These are phyloP conservation scores for Pseudochirops corinnae DNA, from an alignment of 2,797 vertebrate species.

Conservation along the genomic window DNA sequence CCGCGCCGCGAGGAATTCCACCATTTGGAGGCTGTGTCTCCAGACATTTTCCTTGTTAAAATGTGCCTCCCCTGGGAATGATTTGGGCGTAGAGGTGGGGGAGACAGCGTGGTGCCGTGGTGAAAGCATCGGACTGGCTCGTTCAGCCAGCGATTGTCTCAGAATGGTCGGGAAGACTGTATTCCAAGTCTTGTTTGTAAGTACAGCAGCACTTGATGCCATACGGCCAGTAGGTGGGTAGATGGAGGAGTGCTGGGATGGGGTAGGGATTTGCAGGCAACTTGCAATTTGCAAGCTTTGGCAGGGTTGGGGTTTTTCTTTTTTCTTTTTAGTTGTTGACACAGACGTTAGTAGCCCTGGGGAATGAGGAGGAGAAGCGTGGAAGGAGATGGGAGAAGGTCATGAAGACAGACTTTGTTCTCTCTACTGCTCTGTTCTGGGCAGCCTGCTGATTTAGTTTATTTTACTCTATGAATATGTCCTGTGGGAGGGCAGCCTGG, in stretches of 20 bases:
- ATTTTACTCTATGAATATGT: background rate
- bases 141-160: background rate
- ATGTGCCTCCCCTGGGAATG: background rate
- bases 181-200: background rate
- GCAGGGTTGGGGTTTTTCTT: background rate
- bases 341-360: background rate
- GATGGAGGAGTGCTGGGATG: background rate
- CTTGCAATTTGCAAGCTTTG: background rate
- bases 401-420: conserved; percentile 8
- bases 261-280: background rate
- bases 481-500: background rate
- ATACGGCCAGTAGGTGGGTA: background rate
- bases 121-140: background rate
- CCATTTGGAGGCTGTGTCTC: background rate
- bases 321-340: background rate
- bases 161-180: background rate
- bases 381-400: background rate
- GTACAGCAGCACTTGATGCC: background rate
- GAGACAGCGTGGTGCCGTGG: background rate
- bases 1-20: background rate
- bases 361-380: background rate
- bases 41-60: background rate
- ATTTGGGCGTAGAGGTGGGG: background rate
- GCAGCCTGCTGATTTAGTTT: background rate
- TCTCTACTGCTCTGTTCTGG: background rate